Base-by-base conservation (phyloP, 37 sponge, comb jelly and placozoan species). In the Diacarnus erythraeanus region DNA sequence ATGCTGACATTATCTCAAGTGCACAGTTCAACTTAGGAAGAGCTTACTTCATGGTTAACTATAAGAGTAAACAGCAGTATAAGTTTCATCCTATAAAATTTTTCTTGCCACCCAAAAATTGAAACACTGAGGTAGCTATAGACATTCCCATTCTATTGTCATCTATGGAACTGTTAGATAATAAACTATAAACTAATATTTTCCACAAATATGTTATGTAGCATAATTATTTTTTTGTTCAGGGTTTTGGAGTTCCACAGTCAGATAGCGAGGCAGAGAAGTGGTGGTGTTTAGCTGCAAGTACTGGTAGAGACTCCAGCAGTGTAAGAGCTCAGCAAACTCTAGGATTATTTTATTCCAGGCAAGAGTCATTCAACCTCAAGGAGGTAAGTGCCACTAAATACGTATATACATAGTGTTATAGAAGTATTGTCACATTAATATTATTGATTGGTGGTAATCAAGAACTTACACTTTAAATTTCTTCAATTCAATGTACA, bases 1-100 rank as follows among this genome's bases (percentile, higher is more conserved):
- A 89, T 42, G 26, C 39, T 18, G 38, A 80, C 61, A 77, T 96
- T 21, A 56, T 89, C 33, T 68, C 94, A 21, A 80, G 79, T 43
- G 97, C 97, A 15, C 93, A 92, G 90, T 96, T 80, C 84, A 89
- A 90, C 75, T 40, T 96, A 20, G 97, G 97, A 21, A 76, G 78
- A 72, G 97, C 97, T 1, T 92, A 90, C 82, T 90, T 83, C 86
- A 77, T 79, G 73, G 76, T 76, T 26, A 23, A 4, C 23, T 17
- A 4, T 4, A 69, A n/a, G n/a, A n/a, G n/a, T n/a, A n/a, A n/a
- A n/a, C n/a, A n/a, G n/a, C n/a, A n/a, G n/a, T n/a, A n/a, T n/a
- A n/a, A n/a, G n/a, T n/a, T n/a, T n/a, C n/a, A n/a, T n/a, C n/a
- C n/a, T n/a, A n/a, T n/a, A n/a, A n/a, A n/a, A n/a, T n/a, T n/a